Percentiles rank a stretch among this genome's conserved stretches.
Evolutionary conservation across 2,797 vertebrate species (phyloP).

Genomic region (Synaphobranchus kaupii): DNA sequence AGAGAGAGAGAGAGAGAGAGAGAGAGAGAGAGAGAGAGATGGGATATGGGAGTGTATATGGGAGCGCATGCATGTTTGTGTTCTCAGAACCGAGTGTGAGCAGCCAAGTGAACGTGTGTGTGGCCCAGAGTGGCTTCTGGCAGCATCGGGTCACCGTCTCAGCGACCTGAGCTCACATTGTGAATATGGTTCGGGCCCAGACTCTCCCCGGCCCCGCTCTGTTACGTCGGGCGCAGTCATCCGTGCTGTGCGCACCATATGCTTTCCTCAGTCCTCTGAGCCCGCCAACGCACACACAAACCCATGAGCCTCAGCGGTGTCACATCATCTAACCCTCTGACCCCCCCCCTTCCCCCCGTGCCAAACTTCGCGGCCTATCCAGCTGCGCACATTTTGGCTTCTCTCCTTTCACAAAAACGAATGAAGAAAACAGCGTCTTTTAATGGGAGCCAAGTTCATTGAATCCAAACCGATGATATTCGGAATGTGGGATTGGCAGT

Average conservation of each 20-base stretch:
- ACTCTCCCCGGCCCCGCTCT: neutral
- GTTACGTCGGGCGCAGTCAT: neutral
- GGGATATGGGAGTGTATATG: neutral
- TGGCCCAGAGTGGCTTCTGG: neutral
- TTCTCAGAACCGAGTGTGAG: neutral
- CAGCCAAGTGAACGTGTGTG: neutral
- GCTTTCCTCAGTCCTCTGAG: slow-evolving; percentile 14
- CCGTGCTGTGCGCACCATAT: slow-evolving; percentile 29
- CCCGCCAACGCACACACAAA: neutral
- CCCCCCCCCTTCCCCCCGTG: neutral
- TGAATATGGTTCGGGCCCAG: neutral
- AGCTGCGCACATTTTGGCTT: slow-evolving; percentile 23
- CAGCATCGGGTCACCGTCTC: slow-evolving; percentile 3
- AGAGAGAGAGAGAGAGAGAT: neutral
- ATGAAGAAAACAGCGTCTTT: slow-evolving; percentile 21
- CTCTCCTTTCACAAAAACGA: slow-evolving; percentile 13
- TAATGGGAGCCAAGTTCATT: slow-evolving; percentile 25
- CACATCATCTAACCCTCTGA: neutral
- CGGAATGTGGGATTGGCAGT: slow-evolving; percentile 36
- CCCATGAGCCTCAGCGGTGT: neutral
- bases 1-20: neutral
- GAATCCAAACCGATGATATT: slow-evolving; percentile 26
- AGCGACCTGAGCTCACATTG: neutral
- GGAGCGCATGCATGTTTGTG: neutral
- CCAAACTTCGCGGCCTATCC: neutral